Evolutionary conservation across 1,140 invertebrate genomes (phyloP), one percentile per base, ranked within the genome.

Genomic region (Amphibalanus amphitrite): DNA sequence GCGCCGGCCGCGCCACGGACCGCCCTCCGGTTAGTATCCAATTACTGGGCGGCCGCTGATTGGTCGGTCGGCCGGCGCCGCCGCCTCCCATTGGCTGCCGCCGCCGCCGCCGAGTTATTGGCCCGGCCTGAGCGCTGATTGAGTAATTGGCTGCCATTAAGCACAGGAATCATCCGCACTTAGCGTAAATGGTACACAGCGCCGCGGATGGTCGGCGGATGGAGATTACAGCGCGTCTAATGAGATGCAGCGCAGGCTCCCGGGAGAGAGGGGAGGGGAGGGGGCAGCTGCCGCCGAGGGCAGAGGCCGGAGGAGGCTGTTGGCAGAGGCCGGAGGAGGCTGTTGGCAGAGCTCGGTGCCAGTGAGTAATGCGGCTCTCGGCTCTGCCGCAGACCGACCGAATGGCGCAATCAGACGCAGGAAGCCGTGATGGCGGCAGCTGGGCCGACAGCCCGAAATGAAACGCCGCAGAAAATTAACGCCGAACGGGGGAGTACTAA

Each of bases 141-240:
- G 47, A 59, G 47, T 59, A 59, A 59, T 59, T 59, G 47, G 47
- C 47, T 59, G 47, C 47, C 47, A 59, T 59, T 59, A 59, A 59
- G 47, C 47, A 59, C 47, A 59, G 47, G 20, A 59, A 59, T 59
- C 47, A 59, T 59, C 47, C 47, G 47, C 47, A 59, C 47, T 59
- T 59, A 59, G 47, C 13, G 20, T 59, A 59, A 59, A 59, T 59
- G 47, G 47, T 59, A 59, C 47, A 59, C 47, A 59, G 20, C 47
- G 47, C 47, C 23, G 47, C 13, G 20, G 47, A 59, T 23, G 47
- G 47, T 20, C 20, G 47, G 10, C 10, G 10, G 47, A 59, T 59
- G 47, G 47, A 59, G 47, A 59, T 59, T 59, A 59, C 4, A 20
- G 47, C 47, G 47, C 47, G 20, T 23, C 20, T 59, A 59, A 59